Base-by-base conservation (phyloP, 1,140 invertebrate species). In the Phymorhynchus buccinoides region DNA sequence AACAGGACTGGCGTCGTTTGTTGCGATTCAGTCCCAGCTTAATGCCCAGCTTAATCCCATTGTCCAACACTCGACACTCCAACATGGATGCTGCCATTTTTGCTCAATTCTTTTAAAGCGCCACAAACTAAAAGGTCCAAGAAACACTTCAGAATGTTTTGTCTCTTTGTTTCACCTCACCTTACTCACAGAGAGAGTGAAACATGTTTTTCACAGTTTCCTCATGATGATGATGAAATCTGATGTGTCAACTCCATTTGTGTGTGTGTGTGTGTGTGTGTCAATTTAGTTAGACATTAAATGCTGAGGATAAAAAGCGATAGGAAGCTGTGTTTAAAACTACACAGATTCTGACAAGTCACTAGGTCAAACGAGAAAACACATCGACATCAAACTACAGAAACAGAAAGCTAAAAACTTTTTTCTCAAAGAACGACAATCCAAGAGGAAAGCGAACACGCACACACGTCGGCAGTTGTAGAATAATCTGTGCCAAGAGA, bases 31-130 rank as follows among this genome's bases (percentile, higher is more conserved):
- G n/a, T n/a, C n/a, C n/a, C 81, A 83, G 4, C 81, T n/a, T 32
- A 39, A 83, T 83, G 7, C 81, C 81, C 39, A 83, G 66, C 32
- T 83, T 83, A 83, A 83, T 83, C 39, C 81, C 81, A 83, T 73
- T 44, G n/a, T 83, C 81, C 62, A 83, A 41, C 37, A 83, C 62
- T 44, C 81, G 81, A 62, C 81, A 83, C 37, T 83, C 81, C 66
- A 83, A 44, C 81, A 71, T 39, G 27, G 81, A 42, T 35, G 80
- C 62, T 9, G 81, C 42, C 81, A 83, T 83, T 30, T 35, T 79
- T 1, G 56, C 48, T 14, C 48, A 9, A 62, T 22, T n/a, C n/a
- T n/a, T n/a, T n/a, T n/a, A n/a, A n/a, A n/a, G n/a, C 56, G n/a
- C 56, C 22, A 4, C 12, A 62, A 22, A 62, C 12, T 22, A 4